Percentiles rank a stretch among this genome's conserved stretches.
These are phyloP conservation scores for Himalopsyche kuldschensis DNA, from an alignment of 2,888 invertebrate genomes.

Conservation along the genomic window DNA sequence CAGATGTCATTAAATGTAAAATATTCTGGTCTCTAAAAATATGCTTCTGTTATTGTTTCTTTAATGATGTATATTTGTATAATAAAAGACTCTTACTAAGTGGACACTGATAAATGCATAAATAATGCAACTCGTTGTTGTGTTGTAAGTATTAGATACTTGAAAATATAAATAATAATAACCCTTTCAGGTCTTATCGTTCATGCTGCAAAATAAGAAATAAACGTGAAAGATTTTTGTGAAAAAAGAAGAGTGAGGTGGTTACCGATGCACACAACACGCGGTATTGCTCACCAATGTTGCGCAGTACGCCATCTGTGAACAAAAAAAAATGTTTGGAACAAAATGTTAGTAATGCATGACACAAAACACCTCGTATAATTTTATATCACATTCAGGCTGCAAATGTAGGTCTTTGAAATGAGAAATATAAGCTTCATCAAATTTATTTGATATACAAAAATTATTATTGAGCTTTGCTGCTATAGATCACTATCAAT, in stretches of 20 bases:
- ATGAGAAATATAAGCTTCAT: too few relatives aligned
- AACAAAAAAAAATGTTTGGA: conserved; percentile 42
- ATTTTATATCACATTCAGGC: too few relatives aligned
- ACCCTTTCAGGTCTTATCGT: conserved; percentile 32
- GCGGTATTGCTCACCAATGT: conserved; percentile 94
- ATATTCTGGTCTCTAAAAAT: too few relatives aligned
- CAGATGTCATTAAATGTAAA: too few relatives aligned
- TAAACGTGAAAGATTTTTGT: conserved; percentile 47
- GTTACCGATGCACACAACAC: conserved; percentile 94
- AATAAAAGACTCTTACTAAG: not conserved
- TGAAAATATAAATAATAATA: conserved; percentile 18
- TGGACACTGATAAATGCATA: not conserved
- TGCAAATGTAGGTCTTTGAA: too few relatives aligned
- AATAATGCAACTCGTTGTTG: not conserved
- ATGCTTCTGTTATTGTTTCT: not conserved
- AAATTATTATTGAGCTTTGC: too few relatives aligned
- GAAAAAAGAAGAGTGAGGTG: conserved; percentile 76
- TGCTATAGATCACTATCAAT: too few relatives aligned
- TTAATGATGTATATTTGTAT: not conserved
- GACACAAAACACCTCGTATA: conserved; percentile 38
- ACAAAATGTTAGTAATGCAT: conserved; percentile 45
- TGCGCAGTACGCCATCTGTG: conserved; percentile 91
- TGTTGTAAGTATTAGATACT: conserved; percentile 1
- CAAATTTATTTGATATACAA: too few relatives aligned
- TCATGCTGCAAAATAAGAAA: conserved; percentile 40